A percentile compares a stretch with the other conserved stretches of the same genome.
phyloP scores from a whole-genome alignment of 1,140 invertebrate species.

The Bombus turneri region DNA sequence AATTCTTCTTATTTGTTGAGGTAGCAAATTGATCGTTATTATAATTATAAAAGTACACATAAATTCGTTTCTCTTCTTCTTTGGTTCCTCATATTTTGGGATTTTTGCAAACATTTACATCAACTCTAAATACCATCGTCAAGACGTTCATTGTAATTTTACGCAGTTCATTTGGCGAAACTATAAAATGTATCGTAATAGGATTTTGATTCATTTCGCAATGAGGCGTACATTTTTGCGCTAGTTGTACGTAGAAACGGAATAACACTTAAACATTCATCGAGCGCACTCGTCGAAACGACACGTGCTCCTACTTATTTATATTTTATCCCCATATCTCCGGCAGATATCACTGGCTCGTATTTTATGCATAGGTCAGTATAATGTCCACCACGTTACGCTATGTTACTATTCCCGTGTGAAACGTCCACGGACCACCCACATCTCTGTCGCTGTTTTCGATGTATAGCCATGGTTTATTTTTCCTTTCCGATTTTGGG shows the following conservation, averaged over 20 bases:
- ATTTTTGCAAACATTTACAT: too few relatives aligned
- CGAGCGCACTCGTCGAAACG: constrained; percentile 12
- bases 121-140: background rate
- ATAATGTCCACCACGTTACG: background rate
- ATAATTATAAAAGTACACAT: too few relatives aligned
- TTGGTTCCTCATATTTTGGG: too few relatives aligned
- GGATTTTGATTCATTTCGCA: background rate
- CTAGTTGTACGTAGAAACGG: background rate
- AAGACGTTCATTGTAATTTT: background rate
- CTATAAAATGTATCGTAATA: background rate
- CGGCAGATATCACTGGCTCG: background rate
- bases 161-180: background rate
- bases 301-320: background rate
- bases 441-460: background rate
- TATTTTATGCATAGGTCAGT: constrained; percentile 31
- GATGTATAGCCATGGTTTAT: background rate
- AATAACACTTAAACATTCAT: constrained; percentile 32
- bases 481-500: background rate
- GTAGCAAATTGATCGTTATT: too few relatives aligned
- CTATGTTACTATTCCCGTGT: background rate
- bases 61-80: too few relatives aligned
- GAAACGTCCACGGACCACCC: background rate
- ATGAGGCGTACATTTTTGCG: constrained; percentile 1
- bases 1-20: too few relatives aligned
- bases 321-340: constrained; percentile 30